Conservation (phyloP, 2,113 vertebrate species). For the Daubentonia madagascariensis region DNA sequence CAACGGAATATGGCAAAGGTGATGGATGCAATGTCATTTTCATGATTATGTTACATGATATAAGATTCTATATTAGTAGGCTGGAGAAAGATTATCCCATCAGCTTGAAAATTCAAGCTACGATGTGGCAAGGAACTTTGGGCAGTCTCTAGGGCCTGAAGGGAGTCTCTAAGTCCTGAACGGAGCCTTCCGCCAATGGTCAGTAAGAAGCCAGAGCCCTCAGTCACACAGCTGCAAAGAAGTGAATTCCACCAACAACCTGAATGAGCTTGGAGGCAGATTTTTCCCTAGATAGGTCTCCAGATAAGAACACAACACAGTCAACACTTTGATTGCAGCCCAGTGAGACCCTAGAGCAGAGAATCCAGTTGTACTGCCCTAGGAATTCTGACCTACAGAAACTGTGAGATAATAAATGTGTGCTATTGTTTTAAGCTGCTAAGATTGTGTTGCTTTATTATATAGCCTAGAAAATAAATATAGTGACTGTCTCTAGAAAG, state of each 20-base stretch:
- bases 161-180: not conserved
- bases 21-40: not conserved
- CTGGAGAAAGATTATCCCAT: not conserved
- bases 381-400: not conserved
- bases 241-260: not conserved
- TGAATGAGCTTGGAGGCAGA: not conserved
- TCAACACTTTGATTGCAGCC: not conserved
- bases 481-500: slow-evolving; percentile 50
- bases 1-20: not conserved
- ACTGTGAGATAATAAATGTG: not conserved
- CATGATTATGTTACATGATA: not conserved
- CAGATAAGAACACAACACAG: not conserved
- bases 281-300: not conserved
- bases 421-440: slow-evolving; percentile 13
- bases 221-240: not conserved
- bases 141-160: not conserved
- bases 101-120: not conserved
- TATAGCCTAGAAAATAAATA: slow-evolving; percentile 2
- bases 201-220: not conserved
- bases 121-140: not conserved
- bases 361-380: not conserved
- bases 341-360: not conserved
- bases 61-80: not conserved
- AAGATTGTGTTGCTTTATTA: slow-evolving; percentile 28
- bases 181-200: not conserved